Conservation (phyloP, 2,797 vertebrate genomes). For the Falco peregrinus region DNA sequence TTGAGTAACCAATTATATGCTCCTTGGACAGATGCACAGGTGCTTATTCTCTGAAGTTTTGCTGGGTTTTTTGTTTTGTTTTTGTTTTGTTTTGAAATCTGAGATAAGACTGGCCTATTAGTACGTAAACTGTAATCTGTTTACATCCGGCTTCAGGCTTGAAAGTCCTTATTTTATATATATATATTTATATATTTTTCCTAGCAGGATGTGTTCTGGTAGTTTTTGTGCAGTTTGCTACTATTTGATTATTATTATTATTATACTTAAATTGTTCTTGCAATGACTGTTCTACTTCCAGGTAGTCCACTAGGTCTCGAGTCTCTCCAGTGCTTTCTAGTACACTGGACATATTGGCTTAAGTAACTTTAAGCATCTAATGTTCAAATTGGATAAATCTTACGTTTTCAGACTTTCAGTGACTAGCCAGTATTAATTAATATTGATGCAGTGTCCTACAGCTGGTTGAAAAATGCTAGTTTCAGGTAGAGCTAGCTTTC, state of each 20-base stretch:
- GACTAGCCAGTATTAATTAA: neutral
- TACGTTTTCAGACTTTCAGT: neutral
- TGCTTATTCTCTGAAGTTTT: slow-evolving; percentile 33
- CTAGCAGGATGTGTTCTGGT: neutral
- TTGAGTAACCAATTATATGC: slow-evolving; percentile 88
- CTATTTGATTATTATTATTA: neutral
- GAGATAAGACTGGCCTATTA: slow-evolving; percentile 36
- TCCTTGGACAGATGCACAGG: slow-evolving; percentile 70
- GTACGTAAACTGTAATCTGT: slow-evolving; percentile 20
- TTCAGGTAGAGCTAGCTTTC: neutral
- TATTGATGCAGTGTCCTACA: neutral
- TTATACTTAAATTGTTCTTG: neutral
- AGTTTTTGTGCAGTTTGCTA: neutral
- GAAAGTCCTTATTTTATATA: neutral
- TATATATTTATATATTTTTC: neutral
- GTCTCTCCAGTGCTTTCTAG: neutral
- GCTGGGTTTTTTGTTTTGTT: too few relatives aligned
- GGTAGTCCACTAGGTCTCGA: neutral
- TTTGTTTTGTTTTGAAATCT: neutral
- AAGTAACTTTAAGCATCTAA: neutral
- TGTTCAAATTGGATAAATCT: neutral
- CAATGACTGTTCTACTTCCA: neutral
- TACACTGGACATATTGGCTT: neutral
- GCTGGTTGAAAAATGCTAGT: neutral
- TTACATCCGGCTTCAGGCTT: slow-evolving; percentile 4